phyloP scores from a whole-genome alignment of 2,888 invertebrate species.

The Thalpophila matura region DNA sequence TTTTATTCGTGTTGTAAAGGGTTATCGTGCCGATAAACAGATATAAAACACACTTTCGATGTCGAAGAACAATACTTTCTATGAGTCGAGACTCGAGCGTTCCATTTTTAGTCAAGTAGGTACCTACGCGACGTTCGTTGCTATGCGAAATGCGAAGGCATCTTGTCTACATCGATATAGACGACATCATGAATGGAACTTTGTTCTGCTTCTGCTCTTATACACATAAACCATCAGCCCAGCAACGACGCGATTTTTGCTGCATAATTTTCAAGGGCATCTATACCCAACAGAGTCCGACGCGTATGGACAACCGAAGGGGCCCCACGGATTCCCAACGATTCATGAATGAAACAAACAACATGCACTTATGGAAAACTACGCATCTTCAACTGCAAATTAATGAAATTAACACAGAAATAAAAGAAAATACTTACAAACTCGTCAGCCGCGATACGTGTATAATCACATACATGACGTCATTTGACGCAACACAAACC shows the following conservation, averaged over 20 bases:
- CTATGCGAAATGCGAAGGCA: constrained; percentile 76
- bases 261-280: constrained; percentile 91
- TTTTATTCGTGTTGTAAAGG: constrained; percentile 50
- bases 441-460: constrained; percentile 89
- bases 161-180: constrained; percentile 64
- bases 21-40: constrained; percentile 73
- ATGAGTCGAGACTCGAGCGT: constrained; percentile 80
- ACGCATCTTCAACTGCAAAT: constrained; percentile 71
- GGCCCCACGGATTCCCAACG: constrained; percentile 70
- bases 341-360: constrained; percentile 87
- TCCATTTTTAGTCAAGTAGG: constrained; percentile 87
- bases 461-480: constrained; percentile 91
- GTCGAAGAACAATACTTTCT: constrained; percentile 84
- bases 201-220: constrained; percentile 72
- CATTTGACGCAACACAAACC: constrained; percentile 90
- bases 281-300: constrained; percentile 69
- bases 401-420: constrained; percentile 84
- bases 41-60: constrained; percentile 74
- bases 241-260: constrained; percentile 85
- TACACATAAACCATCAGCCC: constrained; percentile 72
- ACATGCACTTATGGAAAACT: constrained; percentile 71
- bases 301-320: constrained; percentile 73
- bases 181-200: constrained; percentile 73
- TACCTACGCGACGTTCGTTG: constrained; percentile 78
- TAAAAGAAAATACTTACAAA: constrained; percentile 90